Base-by-base conservation (phyloP, 2,888 invertebrate species). In the Rutpela maculata region DNA sequence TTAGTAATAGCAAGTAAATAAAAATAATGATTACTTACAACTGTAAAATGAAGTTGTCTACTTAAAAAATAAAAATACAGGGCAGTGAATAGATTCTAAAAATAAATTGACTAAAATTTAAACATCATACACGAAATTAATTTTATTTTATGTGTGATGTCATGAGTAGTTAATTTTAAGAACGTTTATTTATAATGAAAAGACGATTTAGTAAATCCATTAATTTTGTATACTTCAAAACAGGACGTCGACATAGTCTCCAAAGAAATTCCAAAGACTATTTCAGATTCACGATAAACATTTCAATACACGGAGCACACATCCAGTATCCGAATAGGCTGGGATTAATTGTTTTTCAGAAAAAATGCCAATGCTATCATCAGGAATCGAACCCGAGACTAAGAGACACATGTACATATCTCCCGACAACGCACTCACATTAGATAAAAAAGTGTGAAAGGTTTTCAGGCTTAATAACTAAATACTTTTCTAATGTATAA, bases 101-200 rank as follows among this genome's bases (percentile, higher is more conserved):
- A 63, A 63, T 63, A 63, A 63, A 35, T 35, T 63, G 17, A 63
- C 50, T 50, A 15, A 50, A 50, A n/a, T 50, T 50, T 35, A 9
- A 63, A 63, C 35, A 11, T 35, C 26, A 35, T 17, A 63, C 35
- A 35, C 18, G 35, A 50, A 50, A 50, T 50, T 50, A 50, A 50
- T 50, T 63, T 63, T 17, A 63, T 63, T 63, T 63, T 35, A 63
- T 63, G 35, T 63, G 35, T 63, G 62, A 63, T 63, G 62, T 63
- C 31, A 63, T 63, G 62, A 35, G 50, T 50, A 35, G 31, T 63
- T 63, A 63, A 63, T 35, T 35, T 63, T 63, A 63, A 63, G 62
- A 50, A 50, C 50, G 50, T 50, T 35, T 17, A 35, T 63, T 63
- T 63, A 63, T 35, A 63, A 63, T 35, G 31, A 17, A 63, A 18